Evolutionary conservation across 2,888 invertebrate species (phyloP).

Genomic region (Odontocolon sp.): DNA sequence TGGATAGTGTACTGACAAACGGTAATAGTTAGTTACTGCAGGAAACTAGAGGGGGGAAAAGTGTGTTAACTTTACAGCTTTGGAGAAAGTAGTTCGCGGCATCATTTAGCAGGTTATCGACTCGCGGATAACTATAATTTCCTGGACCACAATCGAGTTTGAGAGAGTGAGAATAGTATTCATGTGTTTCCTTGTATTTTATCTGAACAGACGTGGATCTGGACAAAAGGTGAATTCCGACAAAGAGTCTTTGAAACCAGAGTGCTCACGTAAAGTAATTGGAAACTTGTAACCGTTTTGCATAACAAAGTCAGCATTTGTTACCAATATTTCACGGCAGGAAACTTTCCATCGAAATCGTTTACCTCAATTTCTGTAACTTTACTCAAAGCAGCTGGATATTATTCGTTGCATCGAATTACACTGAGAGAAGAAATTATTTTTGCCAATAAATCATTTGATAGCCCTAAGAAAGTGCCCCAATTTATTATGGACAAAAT

Average conservation of each 20-base stretch:
- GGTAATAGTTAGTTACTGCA: not conserved
- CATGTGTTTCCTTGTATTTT: not conserved
- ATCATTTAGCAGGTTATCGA: slow-evolving; percentile 36
- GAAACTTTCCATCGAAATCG: not conserved
- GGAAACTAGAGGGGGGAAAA: slow-evolving; percentile 4
- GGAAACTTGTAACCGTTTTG: not conserved
- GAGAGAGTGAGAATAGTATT: slow-evolving; percentile 14
- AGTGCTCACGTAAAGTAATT: not conserved
- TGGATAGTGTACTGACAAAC: slow-evolving; percentile 9
- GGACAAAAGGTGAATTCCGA: slow-evolving; percentile 6
- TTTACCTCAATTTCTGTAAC: too few species aligned
- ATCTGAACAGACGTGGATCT: not conserved
- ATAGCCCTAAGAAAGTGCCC: too few species aligned
- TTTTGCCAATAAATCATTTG: too few species aligned
- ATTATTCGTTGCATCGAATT: not conserved
- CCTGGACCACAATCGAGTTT: slow-evolving; percentile 24
- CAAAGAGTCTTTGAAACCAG: slow-evolving; percentile 4
- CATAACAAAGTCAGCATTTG: slow-evolving; percentile 10
- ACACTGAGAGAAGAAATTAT: too few species aligned
- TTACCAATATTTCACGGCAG: not conserved
- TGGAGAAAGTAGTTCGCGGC: slow-evolving; percentile 51
- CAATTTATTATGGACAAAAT: too few species aligned
- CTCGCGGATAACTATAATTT: slow-evolving; percentile 37
- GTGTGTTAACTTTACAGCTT: slow-evolving; percentile 20
- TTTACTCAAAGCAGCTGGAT: too few species aligned